Evolutionary conservation across 1,140 invertebrate species (phyloP), one percentile per base, ranked within the genome.

Genomic region (Acromyrmex heyeri): DNA sequence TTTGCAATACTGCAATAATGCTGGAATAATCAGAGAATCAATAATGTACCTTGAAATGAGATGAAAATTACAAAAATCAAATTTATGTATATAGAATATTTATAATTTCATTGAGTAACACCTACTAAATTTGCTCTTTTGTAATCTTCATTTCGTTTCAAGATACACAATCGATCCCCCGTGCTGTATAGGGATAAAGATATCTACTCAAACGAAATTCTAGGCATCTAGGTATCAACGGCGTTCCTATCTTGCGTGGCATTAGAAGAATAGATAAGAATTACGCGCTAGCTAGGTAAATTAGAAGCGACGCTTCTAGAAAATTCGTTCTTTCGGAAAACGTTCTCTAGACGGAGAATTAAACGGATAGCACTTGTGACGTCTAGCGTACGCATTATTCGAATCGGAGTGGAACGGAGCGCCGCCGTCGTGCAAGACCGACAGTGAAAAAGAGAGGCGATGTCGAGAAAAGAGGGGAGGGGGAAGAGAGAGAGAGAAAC

Each of bases 401-500:
- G 79, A 88, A 72, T 88, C 72, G 70, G 67, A 34, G 30, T 5
- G 30, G 30, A 61, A 5, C 30, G 30, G 30, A 61, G 75, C 86
- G 79, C 79, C 48, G 79, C 38, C 27, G 16, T 73, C 79, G 57
- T 81, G 59, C 18, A 3, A 50, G 10, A n/a, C 14, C 61, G 34
- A 78, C 21, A 21, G 18, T 34, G 65, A 73, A 50, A 88, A 30
- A 62, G 67, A 79, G 73, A 83, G 79, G 65, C 85, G 69, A 67
- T 57, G 65, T 10, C 55, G 62, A 72, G 24, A 34, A 81, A 38
- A 30, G 65, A 55, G n/a, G 38, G 65, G 1, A 5, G 21, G 14
- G 14, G 1, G 55, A 78, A 85, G 86, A 85, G 73, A 65, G 82
- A 82, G 78, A 12, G 34, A 78, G 81, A 87, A 61, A 86, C 24